These are phyloP conservation scores for Notothenia coriiceps DNA, from an alignment of 2,113 vertebrate species.

Conservation along the genomic window DNA sequence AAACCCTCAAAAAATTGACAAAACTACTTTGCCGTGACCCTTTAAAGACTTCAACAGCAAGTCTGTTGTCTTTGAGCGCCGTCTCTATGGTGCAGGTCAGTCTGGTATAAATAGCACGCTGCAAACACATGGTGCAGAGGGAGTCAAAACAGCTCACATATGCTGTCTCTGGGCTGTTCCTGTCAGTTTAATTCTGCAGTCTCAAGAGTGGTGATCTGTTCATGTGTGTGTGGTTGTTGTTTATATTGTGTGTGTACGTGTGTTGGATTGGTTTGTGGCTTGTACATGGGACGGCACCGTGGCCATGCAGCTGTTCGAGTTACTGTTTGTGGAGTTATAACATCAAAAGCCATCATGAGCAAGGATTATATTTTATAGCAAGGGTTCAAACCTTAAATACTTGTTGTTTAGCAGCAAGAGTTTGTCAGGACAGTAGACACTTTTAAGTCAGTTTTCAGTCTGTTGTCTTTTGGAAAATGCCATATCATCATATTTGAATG, in stretches of 20 bases:
- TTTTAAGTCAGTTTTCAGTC: slow-evolving; percentile 1
- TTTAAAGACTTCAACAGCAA: slow-evolving; percentile 24
- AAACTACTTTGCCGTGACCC: slow-evolving; percentile 11
- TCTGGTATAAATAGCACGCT: slow-evolving; percentile 69
- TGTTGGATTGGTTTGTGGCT: neutral
- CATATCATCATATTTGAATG: neutral
- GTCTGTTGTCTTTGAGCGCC: slow-evolving; percentile 55
- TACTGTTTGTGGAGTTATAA: neutral
- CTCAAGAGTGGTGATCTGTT: slow-evolving; percentile 24
- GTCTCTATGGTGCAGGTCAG: slow-evolving; percentile 44
- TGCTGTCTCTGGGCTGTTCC: slow-evolving; percentile 57
- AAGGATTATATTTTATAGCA: neutral
- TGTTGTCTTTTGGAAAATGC: neutral
- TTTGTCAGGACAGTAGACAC: neutral
- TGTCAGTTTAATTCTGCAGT: slow-evolving; percentile 57
- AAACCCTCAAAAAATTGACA: slow-evolving; percentile 2
- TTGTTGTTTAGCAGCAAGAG: slow-evolving; percentile 3
- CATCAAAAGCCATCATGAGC: neutral
- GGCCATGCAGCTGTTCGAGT: neutral
- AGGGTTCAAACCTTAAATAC: neutral
- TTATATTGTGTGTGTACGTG: neutral
- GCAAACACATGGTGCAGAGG: slow-evolving; percentile 66
- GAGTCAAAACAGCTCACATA: slow-evolving; percentile 59
- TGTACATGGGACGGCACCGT: neutral
- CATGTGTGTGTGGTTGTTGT: neutral